Conservation (phyloP, 1,140 invertebrate species). For the Dryas iulia region DNA sequence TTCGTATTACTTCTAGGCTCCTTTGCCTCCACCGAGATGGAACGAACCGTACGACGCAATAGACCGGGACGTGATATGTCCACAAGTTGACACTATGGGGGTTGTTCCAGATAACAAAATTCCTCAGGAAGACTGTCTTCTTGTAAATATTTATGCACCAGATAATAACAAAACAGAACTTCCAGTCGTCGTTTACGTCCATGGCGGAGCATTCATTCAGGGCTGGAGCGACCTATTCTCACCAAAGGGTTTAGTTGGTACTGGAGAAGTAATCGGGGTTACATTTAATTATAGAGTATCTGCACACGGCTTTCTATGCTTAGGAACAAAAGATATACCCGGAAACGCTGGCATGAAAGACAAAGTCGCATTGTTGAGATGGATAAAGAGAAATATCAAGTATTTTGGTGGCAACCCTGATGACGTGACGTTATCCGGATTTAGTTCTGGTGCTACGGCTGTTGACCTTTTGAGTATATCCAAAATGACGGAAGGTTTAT, state of each 20-base stretch:
- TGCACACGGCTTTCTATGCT: slow-evolving; percentile 41
- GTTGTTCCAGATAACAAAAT: not conserved
- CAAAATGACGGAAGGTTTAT: slow-evolving; percentile 44
- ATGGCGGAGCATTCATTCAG: slow-evolving; percentile 29
- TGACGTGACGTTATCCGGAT: slow-evolving; percentile 49
- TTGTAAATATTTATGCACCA: slow-evolving; percentile 56
- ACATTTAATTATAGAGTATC: slow-evolving; percentile 38
- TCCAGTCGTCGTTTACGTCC: slow-evolving; percentile 49
- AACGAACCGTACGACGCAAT: slow-evolving; percentile 43
- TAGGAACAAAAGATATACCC: slow-evolving; percentile 44
- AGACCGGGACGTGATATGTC: slow-evolving; percentile 45
- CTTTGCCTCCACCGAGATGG: slow-evolving; percentile 44
- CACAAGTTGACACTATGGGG: slow-evolving; percentile 33
- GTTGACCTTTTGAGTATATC: slow-evolving; percentile 50
- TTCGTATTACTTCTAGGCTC: slow-evolving; percentile 36
- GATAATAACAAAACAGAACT: slow-evolving; percentile 49
- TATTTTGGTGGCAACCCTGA: slow-evolving; percentile 55
- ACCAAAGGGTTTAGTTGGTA: slow-evolving; percentile 25
- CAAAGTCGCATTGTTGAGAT: slow-evolving; percentile 46
- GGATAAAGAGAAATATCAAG: slow-evolving; percentile 53
- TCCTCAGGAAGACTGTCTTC: slow-evolving; percentile 54
- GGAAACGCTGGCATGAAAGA: slow-evolving; percentile 60
- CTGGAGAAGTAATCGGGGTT: slow-evolving; percentile 28
- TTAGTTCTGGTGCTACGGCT: slow-evolving; percentile 45
- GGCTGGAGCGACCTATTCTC: slow-evolving; percentile 31